A percentile compares a stretch with the other conserved stretches of the same genome.
These are phyloP conservation scores for Ailurus styani DNA, from an alignment of 2,113 vertebrate species.

Conservation along the genomic window DNA sequence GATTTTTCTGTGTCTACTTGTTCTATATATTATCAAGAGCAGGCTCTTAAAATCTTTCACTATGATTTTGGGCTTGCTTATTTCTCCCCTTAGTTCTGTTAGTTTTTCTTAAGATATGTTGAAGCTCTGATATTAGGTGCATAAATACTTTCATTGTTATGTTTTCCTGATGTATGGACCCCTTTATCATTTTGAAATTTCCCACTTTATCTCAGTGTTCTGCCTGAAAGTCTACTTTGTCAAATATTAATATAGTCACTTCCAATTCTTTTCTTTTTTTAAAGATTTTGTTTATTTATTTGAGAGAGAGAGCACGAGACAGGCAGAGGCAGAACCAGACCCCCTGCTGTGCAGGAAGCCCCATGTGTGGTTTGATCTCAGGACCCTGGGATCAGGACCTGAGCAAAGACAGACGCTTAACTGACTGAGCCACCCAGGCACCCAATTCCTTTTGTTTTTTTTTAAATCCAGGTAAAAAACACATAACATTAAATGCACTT, in stretches of 20 bases:
- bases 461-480: not conserved
- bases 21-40: not conserved
- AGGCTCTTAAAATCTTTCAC: not conserved
- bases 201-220: not conserved
- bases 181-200: not conserved
- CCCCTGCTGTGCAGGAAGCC: too few species aligned
- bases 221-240: not conserved
- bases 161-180: not conserved
- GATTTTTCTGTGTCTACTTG: not conserved
- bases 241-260: not conserved
- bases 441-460: too few species aligned
- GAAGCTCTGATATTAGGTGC: not conserved
- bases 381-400: too few species aligned
- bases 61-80: not conserved
- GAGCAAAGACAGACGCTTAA: too few species aligned
- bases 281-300: too few species aligned
- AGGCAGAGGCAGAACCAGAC: too few species aligned
- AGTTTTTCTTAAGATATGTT: not conserved
- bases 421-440: too few species aligned
- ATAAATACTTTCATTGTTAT: not conserved
- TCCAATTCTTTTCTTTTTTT: not conserved
- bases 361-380: too few species aligned
- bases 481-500: not conserved
- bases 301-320: too few species aligned
- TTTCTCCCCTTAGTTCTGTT: not conserved